Evolutionary conservation across 2,888 invertebrate genomes (phyloP).

Genomic region (Scelioninae gen. 1): DNA sequence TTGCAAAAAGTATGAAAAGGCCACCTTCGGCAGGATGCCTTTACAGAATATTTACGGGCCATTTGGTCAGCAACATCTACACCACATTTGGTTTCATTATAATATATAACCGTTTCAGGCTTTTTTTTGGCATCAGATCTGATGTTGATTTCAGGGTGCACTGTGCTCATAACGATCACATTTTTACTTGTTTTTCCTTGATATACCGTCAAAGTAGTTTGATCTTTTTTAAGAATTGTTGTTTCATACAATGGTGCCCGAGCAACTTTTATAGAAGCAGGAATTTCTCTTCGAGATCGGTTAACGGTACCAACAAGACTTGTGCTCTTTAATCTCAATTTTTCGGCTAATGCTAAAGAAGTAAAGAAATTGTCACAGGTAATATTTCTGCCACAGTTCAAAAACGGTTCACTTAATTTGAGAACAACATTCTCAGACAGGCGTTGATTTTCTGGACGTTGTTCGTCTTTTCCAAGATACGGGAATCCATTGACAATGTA

Average conservation of each 20-base stretch:
- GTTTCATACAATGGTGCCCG: conserved; percentile 6
- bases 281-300: conserved; percentile 17
- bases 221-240: not conserved
- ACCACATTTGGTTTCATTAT: too few species aligned
- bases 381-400: conserved; percentile 27
- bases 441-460: conserved; percentile 6
- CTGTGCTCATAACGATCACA: conserved; percentile 9
- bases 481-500: conserved; percentile 66
- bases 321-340: conserved; percentile 13
- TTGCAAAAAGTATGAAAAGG: too few species aligned
- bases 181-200: conserved; percentile 22
- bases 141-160: conserved; percentile 5
- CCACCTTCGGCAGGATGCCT: too few species aligned
- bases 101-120: not conserved
- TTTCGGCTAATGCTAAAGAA: conserved; percentile 13
- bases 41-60: too few species aligned
- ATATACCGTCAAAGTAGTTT: conserved; percentile 16
- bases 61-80: too few species aligned
- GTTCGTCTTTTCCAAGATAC: conserved; percentile 49
- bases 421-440: conserved; percentile 19
- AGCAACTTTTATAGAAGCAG: conserved; percentile 11
- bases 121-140: not conserved
- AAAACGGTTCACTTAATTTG: conserved; percentile 18
- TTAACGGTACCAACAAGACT: conserved; percentile 21
- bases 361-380: conserved; percentile 37